Percentiles rank a stretch among this genome's conserved stretches.
Evolutionary conservation across 2,888 invertebrate genomes (phyloP).

Genomic region (Nymphalis urticae): DNA sequence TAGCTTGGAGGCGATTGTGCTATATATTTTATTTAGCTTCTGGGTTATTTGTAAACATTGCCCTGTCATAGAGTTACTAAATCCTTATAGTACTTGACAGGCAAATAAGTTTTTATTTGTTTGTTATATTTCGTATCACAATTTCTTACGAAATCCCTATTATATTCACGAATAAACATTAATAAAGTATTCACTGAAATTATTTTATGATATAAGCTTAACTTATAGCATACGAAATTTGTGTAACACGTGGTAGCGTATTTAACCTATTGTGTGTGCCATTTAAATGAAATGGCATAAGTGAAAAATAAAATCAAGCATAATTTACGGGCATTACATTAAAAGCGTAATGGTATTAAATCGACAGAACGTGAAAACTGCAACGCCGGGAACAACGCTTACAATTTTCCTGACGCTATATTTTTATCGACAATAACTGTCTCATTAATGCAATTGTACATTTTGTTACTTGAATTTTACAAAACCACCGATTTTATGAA

Average conservation of each 20-base stretch:
- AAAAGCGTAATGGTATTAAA: conserved; percentile 49
- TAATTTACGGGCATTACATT: conserved; percentile 49
- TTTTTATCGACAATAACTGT: conserved; percentile 56
- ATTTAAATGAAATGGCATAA: conserved; percentile 42
- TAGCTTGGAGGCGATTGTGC: too few species aligned
- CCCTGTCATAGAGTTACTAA: too few species aligned
- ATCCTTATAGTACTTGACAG: too few species aligned
- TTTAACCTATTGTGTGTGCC: conserved; percentile 30
- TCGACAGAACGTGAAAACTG: conserved; percentile 50
- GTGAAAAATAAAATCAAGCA: conserved; percentile 47
- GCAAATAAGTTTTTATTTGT: too few species aligned
- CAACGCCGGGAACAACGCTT: conserved; percentile 42
- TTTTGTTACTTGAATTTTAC: conserved; percentile 38
- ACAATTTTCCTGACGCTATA: conserved; percentile 47
- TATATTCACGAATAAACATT: neutral
- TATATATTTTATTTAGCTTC: too few species aligned
- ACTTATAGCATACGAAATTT: neutral
- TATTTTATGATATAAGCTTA: neutral
- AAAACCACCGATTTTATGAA: conserved; percentile 39
- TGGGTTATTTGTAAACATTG: too few species aligned
- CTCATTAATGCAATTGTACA: conserved; percentile 55
- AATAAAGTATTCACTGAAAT: neutral
- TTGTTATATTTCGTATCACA: too few species aligned
- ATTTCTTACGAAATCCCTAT: too few species aligned
- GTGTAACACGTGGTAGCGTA: conserved; percentile 14